Percentiles rank a stretch among this genome's conserved stretches.
Conservation (phyloP, 2,113 vertebrate genomes). For the Paramisgurnus dabryanus region DNA sequence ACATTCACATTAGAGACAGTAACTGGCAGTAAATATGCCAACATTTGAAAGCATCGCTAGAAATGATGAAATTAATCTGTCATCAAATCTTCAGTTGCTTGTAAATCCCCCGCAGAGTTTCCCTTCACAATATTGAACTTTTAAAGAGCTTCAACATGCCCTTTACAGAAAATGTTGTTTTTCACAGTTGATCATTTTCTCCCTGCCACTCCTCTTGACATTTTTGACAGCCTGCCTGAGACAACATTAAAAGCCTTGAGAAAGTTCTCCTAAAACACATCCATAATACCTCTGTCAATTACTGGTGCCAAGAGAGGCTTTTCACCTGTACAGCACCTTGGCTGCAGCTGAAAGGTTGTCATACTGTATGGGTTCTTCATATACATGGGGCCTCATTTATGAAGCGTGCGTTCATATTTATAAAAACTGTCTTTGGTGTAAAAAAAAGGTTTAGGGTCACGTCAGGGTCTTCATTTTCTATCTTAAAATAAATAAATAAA, state of each 20-base stretch:
- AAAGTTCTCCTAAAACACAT: not conserved
- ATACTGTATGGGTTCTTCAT: not conserved
- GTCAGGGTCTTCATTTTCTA: no score
- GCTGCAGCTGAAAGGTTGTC: not conserved
- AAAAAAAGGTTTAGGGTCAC: no score
- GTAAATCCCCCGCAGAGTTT: not conserved
- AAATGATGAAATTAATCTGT: not conserved
- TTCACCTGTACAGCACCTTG: not conserved
- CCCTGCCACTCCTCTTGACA: constrained; percentile 33
- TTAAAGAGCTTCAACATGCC: not conserved
- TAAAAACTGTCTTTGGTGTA: no score
- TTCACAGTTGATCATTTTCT: constrained; percentile 27
- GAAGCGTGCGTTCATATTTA: no score
- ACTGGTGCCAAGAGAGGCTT: not conserved
- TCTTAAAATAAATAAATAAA: no score
- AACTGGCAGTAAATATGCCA: not conserved
- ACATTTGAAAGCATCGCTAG: not conserved
- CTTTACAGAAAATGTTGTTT: constrained; percentile 23
- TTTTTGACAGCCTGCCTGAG: constrained; percentile 37
- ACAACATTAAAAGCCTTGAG: constrained; percentile 19
- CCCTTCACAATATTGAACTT: not conserved
- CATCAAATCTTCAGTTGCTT: not conserved
- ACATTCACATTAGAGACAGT: no score
- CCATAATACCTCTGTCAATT: not conserved
- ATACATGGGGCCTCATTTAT: not conserved